Conservation (phyloP, 2,888 invertebrate genomes). For the Phaedon cochleariae region DNA sequence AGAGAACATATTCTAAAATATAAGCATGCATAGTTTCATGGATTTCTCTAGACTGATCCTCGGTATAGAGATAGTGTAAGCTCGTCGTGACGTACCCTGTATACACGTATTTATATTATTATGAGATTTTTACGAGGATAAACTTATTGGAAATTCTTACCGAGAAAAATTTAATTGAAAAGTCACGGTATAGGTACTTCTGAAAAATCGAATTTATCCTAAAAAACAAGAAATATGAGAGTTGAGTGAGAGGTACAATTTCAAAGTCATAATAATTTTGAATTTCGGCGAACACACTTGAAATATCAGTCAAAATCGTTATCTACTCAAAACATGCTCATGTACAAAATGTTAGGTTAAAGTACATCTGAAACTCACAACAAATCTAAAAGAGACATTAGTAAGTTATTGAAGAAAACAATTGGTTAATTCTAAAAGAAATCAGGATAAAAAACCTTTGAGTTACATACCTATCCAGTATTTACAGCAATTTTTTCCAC, state of each 20-base stretch:
- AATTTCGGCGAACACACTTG: constrained; percentile 4
- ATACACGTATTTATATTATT: no score
- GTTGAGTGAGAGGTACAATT: neutral
- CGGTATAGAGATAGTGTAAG: no score
- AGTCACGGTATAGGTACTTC: neutral
- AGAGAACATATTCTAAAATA: no score
- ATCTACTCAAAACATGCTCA: constrained; percentile 34
- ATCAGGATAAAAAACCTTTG: constrained; percentile 26
- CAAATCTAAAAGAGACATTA: constrained; percentile 56
- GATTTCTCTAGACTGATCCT: no score
- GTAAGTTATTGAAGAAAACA: constrained; percentile 44
- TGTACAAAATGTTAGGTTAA: constrained; percentile 27
- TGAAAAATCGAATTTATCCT: neutral
- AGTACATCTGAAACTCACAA: constrained; percentile 61
- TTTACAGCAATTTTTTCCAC: constrained; percentile 32
- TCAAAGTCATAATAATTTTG: neutral
- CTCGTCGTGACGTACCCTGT: no score
- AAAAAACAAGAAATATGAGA: constrained; percentile 13
- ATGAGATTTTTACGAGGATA: neutral
- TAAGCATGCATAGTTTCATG: no score
- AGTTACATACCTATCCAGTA: constrained; percentile 37
- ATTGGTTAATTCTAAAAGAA: constrained; percentile 31
- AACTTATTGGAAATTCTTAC: constrained; percentile 13
- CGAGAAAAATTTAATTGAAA: neutral
- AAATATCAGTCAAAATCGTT: constrained; percentile 12